Base-by-base conservation (phyloP, 2,113 vertebrate species). In the Grantiella picta region DNA sequence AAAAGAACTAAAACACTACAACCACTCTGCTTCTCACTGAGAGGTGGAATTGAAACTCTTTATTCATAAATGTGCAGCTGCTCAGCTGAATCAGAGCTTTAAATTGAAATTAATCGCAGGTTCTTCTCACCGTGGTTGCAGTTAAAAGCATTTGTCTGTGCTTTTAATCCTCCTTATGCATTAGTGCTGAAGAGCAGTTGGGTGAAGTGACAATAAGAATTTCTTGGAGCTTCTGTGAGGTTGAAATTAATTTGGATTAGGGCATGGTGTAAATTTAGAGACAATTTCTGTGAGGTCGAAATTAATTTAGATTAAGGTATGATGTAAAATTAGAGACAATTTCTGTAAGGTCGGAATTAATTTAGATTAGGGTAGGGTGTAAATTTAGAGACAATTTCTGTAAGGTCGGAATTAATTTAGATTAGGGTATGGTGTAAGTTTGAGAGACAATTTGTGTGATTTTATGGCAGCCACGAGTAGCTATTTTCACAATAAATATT, bases 391-490 rank as follows among this genome's bases (percentile, higher is more conserved):
- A 38, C 36, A 38, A 38, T 38, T 38, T 38, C 36, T 38, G 36
- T 38, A 11, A 38, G 36, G 36, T 21, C 12, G 0, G 7, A 38
- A 44, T 68, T 14, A 20, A 60, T 82, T 79, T 27, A 35, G 27
- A 15, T 35, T 10, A 9, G 71, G 73, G n/a, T n/a, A n/a, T n/a
- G n/a, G n/a, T n/a, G n/a, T n/a, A n/a, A n/a, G n/a, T n/a, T n/a
- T n/a, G n/a, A n/a, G n/a, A n/a, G n/a, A n/a, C n/a, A n/a, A n/a
- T n/a, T n/a, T n/a, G n/a, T n/a, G n/a, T n/a, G n/a, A n/a, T n/a
- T n/a, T n/a, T n/a, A n/a, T n/a, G n/a, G 16, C 7, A 59, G 69
- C 56, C 6, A 0, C 0, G 36, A 49, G 33, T 4, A 24, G 44
- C 42, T 49, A 0, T 18, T 85, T 35, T 18, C n/a, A 9, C 24